Percentiles rank a stretch among this genome's conserved stretches.
These are phyloP conservation scores for Asobara japonica DNA, from an alignment of 1,140 invertebrate genomes.

Conservation along the genomic window DNA sequence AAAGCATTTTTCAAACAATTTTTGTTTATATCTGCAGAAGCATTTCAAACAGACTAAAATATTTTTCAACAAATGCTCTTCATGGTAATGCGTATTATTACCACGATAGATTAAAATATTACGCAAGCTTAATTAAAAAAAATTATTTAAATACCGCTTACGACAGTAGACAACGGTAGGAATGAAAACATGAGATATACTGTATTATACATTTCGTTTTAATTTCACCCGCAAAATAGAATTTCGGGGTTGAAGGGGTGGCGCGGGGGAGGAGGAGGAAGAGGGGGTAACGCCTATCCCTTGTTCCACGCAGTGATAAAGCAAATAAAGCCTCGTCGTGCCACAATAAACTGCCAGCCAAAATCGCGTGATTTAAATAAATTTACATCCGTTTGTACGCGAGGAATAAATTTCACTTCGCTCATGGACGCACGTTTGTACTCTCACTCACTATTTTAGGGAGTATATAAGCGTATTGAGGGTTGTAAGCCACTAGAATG, in stretches of 20 bases:
- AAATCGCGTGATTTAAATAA: conserved; percentile 67
- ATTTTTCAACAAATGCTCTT: neutral
- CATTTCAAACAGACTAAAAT: too few species aligned
- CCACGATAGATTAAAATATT: neutral
- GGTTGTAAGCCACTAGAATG: too few species aligned
- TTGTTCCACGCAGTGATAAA: conserved; percentile 64
- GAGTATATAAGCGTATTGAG: conserved; percentile 1
- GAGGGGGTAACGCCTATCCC: conserved; percentile 58
- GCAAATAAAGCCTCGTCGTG: conserved; percentile 63
- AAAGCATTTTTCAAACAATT: too few species aligned
- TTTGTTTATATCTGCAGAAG: too few species aligned
- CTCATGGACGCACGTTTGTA: conserved; percentile 33
- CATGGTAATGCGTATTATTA: neutral
- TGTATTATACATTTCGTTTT: conserved; percentile 19
- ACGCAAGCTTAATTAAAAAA: neutral
- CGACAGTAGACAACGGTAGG: neutral
- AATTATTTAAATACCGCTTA: neutral
- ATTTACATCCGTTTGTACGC: conserved; percentile 64
- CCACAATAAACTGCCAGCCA: conserved; percentile 63
- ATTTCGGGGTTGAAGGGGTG: neutral
- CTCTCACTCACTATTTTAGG: conserved; percentile 13
- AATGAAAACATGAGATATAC: conserved; percentile 6
- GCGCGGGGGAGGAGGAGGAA: neutral
- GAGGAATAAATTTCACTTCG: conserved; percentile 38
- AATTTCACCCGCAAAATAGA: conserved; percentile 17